These are phyloP conservation scores for Phortica okadai DNA, from an alignment of 2,888 invertebrate genomes.

Conservation along the genomic window DNA sequence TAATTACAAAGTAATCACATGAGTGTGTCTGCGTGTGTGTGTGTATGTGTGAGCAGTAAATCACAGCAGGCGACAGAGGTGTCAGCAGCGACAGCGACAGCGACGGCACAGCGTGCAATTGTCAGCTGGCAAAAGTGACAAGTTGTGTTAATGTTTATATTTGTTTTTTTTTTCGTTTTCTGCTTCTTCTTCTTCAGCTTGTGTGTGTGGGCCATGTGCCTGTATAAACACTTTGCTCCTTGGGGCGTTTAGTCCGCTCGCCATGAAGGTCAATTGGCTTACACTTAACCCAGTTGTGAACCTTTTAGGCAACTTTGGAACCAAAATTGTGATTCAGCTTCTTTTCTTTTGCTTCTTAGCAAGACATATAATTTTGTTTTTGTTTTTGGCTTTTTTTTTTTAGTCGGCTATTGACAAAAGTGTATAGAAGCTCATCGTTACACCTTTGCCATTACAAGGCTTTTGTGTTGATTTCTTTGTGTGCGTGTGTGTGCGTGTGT, in stretches of 20 bases:
- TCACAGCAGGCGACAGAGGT: constrained; percentile 48
- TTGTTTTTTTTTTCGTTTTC: constrained; percentile 32
- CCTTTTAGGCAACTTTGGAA: constrained; percentile 28
- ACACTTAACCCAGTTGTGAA: constrained; percentile 65
- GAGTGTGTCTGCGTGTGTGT: constrained; percentile 10
- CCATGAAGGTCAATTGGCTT: constrained; percentile 67
- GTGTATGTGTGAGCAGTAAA: constrained; percentile 49
- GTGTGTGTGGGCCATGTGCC: no score
- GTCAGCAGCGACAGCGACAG: background rate
- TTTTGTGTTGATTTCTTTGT: background rate
- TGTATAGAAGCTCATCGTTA: constrained; percentile 46
- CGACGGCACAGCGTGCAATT: background rate
- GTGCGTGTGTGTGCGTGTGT: constrained; percentile 27
- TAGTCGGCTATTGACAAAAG: constrained; percentile 57
- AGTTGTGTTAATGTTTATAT: constrained; percentile 23
- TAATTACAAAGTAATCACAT: constrained; percentile 67
- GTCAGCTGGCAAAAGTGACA: constrained; percentile 28
- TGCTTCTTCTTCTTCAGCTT: background rate
- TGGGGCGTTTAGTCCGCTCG: background rate
- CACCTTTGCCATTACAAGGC: constrained; percentile 1
- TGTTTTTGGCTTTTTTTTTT: constrained; percentile 39
- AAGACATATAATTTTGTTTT: constrained; percentile 12
- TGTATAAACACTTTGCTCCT: background rate
- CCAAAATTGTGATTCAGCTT: background rate
- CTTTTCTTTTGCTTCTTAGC: background rate